These are phyloP conservation scores for Acrocephalus arundinaceus DNA, from an alignment of 2,113 vertebrate species.

Conservation along the genomic window DNA sequence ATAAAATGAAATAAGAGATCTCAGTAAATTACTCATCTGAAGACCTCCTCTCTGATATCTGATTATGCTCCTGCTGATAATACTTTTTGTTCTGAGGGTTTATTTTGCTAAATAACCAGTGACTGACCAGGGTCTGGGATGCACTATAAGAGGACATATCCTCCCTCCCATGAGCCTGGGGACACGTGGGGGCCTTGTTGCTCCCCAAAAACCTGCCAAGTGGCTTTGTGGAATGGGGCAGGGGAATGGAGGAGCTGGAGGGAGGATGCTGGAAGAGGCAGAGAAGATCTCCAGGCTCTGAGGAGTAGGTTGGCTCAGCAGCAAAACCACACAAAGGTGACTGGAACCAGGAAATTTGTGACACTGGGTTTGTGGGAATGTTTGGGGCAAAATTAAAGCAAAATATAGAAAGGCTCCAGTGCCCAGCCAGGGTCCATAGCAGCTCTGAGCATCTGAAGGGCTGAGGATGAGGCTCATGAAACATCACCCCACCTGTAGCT, in stretches of 20 bases:
- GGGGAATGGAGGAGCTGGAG: not conserved
- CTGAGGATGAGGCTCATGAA: not conserved
- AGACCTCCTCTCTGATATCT: not conserved
- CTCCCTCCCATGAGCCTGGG: not conserved
- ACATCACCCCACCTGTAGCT: not conserved
- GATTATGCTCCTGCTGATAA: not conserved
- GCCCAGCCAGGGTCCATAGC: not conserved
- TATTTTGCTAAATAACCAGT: not conserved
- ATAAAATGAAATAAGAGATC: not conserved
- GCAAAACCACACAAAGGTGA: not conserved
- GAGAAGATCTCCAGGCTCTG: not conserved
- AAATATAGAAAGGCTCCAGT: not conserved
- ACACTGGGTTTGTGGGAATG: accelerated
- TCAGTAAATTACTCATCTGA: not conserved
- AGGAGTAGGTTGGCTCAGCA: not conserved
- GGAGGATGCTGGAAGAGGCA: not conserved
- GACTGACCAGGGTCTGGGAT: not conserved
- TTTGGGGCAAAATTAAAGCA: not conserved
- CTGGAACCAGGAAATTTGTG: not conserved
- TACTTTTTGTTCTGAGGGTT: not conserved
- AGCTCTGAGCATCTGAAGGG: not conserved
- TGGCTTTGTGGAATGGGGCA: not conserved
- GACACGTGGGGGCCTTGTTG: not conserved
- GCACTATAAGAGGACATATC: not conserved
- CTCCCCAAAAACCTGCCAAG: not conserved